Evolutionary conservation across 2,797 vertebrate species (phyloP).

Genomic region (Alfaro cultratus): DNA sequence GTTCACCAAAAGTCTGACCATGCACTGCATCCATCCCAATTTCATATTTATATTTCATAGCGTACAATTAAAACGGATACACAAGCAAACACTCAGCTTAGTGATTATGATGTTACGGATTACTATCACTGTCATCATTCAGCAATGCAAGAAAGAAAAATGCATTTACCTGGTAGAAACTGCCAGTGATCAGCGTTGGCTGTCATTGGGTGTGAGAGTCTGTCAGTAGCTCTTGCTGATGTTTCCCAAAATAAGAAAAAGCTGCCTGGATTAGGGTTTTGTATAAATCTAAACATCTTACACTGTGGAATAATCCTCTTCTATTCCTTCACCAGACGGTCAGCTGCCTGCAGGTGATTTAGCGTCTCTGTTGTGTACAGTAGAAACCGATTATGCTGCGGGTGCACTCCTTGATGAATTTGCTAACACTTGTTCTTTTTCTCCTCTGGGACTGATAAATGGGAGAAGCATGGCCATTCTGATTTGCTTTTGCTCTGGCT

Average conservation of each 20-base stretch:
- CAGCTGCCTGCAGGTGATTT: slow-evolving; percentile 10
- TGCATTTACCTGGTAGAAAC: neutral
- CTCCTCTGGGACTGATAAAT: slow-evolving; percentile 33
- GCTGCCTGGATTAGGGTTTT: slow-evolving; percentile 10
- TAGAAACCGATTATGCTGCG: neutral
- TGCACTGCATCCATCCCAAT: neutral
- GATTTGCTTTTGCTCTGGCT: slow-evolving; percentile 11
- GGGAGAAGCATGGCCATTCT: slow-evolving; percentile 16
- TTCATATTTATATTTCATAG: neutral
- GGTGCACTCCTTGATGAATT: slow-evolving; percentile 14
- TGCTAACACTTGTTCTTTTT: slow-evolving; percentile 28
- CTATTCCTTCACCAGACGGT: neutral
- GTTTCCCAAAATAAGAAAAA: slow-evolving; percentile 1
- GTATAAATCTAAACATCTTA: neutral
- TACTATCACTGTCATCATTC: neutral
- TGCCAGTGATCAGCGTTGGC: neutral
- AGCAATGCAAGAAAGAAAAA: neutral
- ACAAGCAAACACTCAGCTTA: neutral
- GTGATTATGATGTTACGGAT: neutral
- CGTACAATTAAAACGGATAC: neutral
- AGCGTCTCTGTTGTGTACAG: neutral
- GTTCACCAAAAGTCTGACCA: neutral
- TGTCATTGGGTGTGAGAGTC: slow-evolving; percentile 20
- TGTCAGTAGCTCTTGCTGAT: slow-evolving; percentile 7
- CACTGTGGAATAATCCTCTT: neutral